Percentiles rank a stretch among this genome's conserved stretches.
These are phyloP conservation scores for Stenoptilia bipunctidactyla DNA, from an alignment of 2,888 invertebrate genomes.

Conservation along the genomic window DNA sequence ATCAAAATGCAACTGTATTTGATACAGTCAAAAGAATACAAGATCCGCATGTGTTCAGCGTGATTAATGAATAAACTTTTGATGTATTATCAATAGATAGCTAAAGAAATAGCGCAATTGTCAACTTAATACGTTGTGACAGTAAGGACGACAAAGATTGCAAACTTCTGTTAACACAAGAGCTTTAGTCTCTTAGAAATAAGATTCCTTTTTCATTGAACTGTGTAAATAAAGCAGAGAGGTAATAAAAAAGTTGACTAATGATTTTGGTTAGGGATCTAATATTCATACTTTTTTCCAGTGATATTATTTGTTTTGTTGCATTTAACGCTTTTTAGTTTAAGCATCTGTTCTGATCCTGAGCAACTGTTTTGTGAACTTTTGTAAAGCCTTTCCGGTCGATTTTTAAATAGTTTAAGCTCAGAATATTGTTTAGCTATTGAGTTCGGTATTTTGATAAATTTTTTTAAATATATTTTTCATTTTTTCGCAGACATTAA, in stretches of 20 bases:
- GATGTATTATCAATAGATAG: constrained; percentile 49
- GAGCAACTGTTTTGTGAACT: constrained; percentile 4
- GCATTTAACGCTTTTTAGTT: constrained; percentile 61
- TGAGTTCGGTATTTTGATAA: no score
- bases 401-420: no score
- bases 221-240: no score
- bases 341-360: constrained; percentile 44
- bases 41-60: constrained; percentile 48
- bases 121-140: constrained; percentile 37
- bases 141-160: constrained; percentile 26
- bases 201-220: neutral
- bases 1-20: constrained; percentile 55
- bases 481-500: no score
- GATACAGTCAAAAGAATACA: constrained; percentile 41
- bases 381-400: constrained; percentile 11
- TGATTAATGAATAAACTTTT: constrained; percentile 63
- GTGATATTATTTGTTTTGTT: constrained; percentile 52
- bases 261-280: constrained; percentile 67
- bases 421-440: no score
- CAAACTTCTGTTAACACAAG: constrained; percentile 14
- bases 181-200: constrained; percentile 24
- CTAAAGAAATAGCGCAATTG: constrained; percentile 47
- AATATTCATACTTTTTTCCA: constrained; percentile 63
- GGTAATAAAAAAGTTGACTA: constrained; percentile 65
- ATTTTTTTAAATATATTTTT: no score